Evolutionary conservation across 2,888 invertebrate genomes (phyloP).

Genomic region (Mesochorus sp.): DNA sequence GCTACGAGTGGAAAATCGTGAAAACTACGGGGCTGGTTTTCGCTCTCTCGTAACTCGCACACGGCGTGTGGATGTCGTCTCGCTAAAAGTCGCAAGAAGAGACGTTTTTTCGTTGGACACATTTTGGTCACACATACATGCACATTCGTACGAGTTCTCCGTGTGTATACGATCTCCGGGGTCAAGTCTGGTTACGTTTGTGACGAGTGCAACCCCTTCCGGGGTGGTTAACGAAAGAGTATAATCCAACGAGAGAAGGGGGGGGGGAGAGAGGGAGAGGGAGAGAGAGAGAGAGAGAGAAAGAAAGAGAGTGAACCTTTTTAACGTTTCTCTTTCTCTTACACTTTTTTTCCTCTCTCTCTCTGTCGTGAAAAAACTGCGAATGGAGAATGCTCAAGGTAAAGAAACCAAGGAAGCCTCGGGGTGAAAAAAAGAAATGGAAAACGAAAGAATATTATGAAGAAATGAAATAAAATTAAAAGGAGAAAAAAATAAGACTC

Average conservation of each 20-base stretch:
- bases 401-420: not conserved
- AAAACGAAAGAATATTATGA: not conserved
- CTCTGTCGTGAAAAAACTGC: not conserved
- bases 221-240: conserved; percentile 30
- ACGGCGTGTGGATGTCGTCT: conserved; percentile 16
- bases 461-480: conserved; percentile 25
- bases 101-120: conserved; percentile 11
- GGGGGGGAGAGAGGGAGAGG: not conserved
- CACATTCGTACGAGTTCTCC: not conserved
- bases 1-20: conserved; percentile 38
- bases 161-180: conserved; percentile 18
- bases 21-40: conserved; percentile 15
- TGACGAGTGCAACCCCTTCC: conserved; percentile 8
- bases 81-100: not conserved
- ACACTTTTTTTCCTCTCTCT: not conserved
- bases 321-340: too few relatives aligned
- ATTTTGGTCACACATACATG: conserved; percentile 6
- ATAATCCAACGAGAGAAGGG: not conserved
- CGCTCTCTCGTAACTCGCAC: conserved; percentile 30
- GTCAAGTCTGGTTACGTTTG: conserved; percentile 42
- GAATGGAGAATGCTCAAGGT: not conserved
- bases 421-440: conserved; percentile 3
- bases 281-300: not conserved
- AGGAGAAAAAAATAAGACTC: not conserved
- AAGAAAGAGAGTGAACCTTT: not conserved